Percentiles rank a stretch among this genome's conserved stretches.
Conservation (phyloP, 2,113 vertebrate species). For the Malurus cyaneus region DNA sequence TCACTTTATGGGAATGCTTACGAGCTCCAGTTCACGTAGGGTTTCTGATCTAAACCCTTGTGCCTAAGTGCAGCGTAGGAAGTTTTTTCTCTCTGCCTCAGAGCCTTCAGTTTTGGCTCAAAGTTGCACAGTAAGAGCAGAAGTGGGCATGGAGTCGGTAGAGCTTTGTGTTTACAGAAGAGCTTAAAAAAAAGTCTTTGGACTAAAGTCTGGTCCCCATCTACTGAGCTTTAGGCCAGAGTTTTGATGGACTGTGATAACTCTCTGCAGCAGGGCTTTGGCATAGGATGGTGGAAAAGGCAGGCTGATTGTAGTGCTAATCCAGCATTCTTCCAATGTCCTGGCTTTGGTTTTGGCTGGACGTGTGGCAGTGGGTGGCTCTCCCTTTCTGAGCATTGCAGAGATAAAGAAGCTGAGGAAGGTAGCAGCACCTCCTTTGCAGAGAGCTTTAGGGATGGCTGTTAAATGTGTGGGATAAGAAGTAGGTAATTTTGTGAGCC, state of each 20-base stretch:
- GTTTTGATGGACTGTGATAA: neutral
- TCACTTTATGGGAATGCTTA: neutral
- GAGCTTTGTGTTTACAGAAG: neutral
- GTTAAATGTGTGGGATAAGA: neutral
- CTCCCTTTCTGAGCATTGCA: neutral
- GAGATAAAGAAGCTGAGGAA: neutral
- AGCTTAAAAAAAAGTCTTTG: neutral
- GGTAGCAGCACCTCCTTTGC: neutral
- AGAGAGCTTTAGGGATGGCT: neutral
- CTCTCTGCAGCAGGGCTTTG: neutral
- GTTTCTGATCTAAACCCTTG: neutral
- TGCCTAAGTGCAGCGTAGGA: neutral
- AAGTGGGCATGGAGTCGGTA: neutral
- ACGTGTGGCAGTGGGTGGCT: neutral
- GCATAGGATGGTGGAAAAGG: neutral
- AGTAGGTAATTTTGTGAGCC: neutral
- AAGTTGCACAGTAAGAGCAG: neutral
- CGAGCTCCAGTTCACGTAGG: neutral
- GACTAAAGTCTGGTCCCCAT: neutral
- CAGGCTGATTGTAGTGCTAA: too few species aligned
- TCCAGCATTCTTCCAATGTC: too few species aligned
- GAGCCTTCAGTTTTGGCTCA: neutral
- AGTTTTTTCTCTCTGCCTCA: neutral
- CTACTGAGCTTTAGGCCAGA: neutral
- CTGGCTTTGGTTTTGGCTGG: neutral